Evolutionary conservation across 2,888 invertebrate genomes (phyloP), one percentile per base, ranked within the genome.

Genomic region (Lysandra coridon): DNA sequence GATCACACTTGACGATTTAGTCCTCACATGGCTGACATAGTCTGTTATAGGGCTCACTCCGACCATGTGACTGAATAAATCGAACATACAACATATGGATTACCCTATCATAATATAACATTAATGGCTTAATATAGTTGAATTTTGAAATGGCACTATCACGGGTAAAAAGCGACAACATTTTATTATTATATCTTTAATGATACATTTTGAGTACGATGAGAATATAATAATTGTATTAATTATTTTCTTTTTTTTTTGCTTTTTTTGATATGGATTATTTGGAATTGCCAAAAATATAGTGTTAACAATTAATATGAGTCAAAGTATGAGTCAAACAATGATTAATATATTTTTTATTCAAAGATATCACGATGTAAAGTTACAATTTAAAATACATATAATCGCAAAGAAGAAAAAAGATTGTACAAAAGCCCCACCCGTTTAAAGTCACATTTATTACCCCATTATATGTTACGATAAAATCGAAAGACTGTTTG

Each of bases 401-500:
- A 12, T 14, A 14, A 17, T 37, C 12, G 69, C 14, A 69, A 64
- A 49, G 37, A 53, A 69, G n/a, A 14, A 78, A 33, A 37, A 62
- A 62, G 79, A 73, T 79, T 80, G 78, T 60, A 82, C 80, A 80
- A 81, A 83, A 84, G 80, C 57, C 12, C 79, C 80, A 87, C 12
- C 79, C 80, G 88, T 85, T 86, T 88, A 92, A 87, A 94, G 94
- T 94, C 93, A 94, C 94, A 94, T 92, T 93, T 92, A 93, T 94
- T 94, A 94, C 87, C 89, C 84, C 82, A 87, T 86, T 91, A 90
- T 83, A 83, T 84, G 85, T 85, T 88, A 86, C 80, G 82, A 88
- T 88, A 86, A 87, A 87, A 84, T 88, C 85, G 87, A 85, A 86
- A 82, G 37, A 57, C 53, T 57, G 33, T 76, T 76, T 76, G 37